Base-by-base conservation (phyloP, 2,113 vertebrate genomes). In the Phylloscopus trochiloides region DNA sequence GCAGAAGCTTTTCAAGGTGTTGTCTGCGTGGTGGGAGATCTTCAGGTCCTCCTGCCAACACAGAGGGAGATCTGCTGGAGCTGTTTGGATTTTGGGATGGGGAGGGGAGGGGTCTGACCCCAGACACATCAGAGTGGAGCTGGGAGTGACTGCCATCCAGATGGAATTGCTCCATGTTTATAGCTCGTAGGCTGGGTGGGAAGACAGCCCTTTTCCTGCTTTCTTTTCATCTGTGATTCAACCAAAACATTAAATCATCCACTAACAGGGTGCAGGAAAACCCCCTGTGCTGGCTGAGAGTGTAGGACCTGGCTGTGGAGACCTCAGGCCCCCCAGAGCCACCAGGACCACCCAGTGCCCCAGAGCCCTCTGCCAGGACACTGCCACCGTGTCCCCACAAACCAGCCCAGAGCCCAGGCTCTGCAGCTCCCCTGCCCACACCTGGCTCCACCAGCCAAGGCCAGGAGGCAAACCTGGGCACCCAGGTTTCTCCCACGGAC, bases 1-100 rank as follows among this genome's bases (percentile, higher is more conserved):
- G 95, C 99, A 99, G 96, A 99, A 99, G 96, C 99, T 99, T 77
- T 65, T 98, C 96, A 99, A 94, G 74, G 98, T 99, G 97, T 99
- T 99, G 97, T 99, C 99, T 3, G 99, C 99, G 0, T 99, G 99
- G 95, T 99, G 99, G 26, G 98, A 98, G 94, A 99, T 98, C 94
- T 99, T 99, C 71, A 99, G 95, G 32, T 99, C 99, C 82, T 99
- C 98, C 99, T 99, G 97, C 29, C 79, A 54, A 90, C 26, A 26
- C 0, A 70, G 31, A 51, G 52, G 7, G 36, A 80, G 55, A 67
- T 32, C 32, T 94, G 78, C 32, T 0, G 1, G 47, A 31, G 34
- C 67, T 21, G 63, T 25, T 40, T 19, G 88, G 32, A 1, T 68
- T 82, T 42, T 17, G 29, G 73, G 52, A 17, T 31, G 68, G 59